These are phyloP conservation scores for Ophion ellenae DNA, from an alignment of 2,888 invertebrate species.

Conservation along the genomic window DNA sequence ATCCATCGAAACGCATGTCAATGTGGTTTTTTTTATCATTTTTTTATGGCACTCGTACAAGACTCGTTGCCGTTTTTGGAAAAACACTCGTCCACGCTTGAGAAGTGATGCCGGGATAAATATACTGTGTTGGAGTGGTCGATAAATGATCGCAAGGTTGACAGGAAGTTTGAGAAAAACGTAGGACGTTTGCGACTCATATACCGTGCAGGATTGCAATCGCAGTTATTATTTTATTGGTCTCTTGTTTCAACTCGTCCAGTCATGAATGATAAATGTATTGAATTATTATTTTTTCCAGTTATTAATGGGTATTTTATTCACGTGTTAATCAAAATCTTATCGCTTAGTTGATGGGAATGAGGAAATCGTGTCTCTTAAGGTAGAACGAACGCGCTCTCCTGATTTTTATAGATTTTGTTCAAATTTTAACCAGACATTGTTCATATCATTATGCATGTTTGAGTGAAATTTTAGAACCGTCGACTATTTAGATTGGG, in stretches of 20 bases:
- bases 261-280: too few species aligned
- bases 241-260: too few species aligned
- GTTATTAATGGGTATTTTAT: background rate
- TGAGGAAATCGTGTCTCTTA: background rate
- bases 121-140: slow-evolving; percentile 11
- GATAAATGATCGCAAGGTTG: slow-evolving; percentile 64
- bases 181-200: slow-evolving; percentile 46
- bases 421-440: too few species aligned
- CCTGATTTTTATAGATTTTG: too few species aligned
- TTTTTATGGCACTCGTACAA: slow-evolving; percentile 32
- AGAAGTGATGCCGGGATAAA: slow-evolving; percentile 22
- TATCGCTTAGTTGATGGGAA: background rate
- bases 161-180: slow-evolving; percentile 55
- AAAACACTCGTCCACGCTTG: slow-evolving; percentile 21
- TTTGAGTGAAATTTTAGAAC: too few species aligned
- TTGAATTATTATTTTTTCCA: background rate
- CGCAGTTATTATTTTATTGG: background rate
- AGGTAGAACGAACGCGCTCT: too few species aligned
- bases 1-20: slow-evolving; percentile 3
- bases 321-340: background rate
- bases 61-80: slow-evolving; percentile 52
- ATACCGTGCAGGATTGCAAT: background rate
- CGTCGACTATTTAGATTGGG: too few species aligned
- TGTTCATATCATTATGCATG: too few species aligned
- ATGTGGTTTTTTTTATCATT: slow-evolving; percentile 26